These are phyloP conservation scores for Sitophilus oryzae DNA, from an alignment of 1,140 invertebrate genomes.

Conservation along the genomic window DNA sequence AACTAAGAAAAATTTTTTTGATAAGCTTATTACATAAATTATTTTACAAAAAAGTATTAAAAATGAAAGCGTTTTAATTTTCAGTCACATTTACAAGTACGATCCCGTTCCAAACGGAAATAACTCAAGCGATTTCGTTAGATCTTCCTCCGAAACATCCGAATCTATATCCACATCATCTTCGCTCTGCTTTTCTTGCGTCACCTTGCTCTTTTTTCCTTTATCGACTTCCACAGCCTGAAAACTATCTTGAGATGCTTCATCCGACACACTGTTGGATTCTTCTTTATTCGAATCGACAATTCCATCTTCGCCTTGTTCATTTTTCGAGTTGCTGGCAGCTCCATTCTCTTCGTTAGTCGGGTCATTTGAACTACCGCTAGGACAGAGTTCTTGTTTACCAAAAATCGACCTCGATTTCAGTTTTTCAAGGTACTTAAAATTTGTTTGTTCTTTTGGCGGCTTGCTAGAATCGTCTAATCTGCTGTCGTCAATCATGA, in stretches of 20 bases:
- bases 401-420: slow-evolving; percentile 24
- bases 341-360: background rate
- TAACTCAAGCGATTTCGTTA: slow-evolving; percentile 11
- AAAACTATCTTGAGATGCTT: background rate
- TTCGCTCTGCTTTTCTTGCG: background rate
- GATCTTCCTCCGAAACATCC: slow-evolving; percentile 3
- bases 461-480: slow-evolving; percentile 11
- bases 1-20: too few species aligned
- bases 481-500: slow-evolving; percentile 25
- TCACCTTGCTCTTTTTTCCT: background rate
- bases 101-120: slow-evolving; percentile 16
- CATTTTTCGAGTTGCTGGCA: background rate
- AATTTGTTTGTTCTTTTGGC: slow-evolving; percentile 3
- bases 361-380: background rate
- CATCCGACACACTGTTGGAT: background rate
- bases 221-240: background rate
- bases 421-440: slow-evolving; percentile 17
- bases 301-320: background rate
- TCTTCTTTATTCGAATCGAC: background rate
- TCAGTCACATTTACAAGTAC: slow-evolving; percentile 10
- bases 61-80: too few species aligned
- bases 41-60: too few species aligned
- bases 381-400: slow-evolving; percentile 11
- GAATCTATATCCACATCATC: background rate
- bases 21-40: too few species aligned